Base-by-base conservation (phyloP, 2,113 vertebrate genomes). In the Calonectris borealis region DNA sequence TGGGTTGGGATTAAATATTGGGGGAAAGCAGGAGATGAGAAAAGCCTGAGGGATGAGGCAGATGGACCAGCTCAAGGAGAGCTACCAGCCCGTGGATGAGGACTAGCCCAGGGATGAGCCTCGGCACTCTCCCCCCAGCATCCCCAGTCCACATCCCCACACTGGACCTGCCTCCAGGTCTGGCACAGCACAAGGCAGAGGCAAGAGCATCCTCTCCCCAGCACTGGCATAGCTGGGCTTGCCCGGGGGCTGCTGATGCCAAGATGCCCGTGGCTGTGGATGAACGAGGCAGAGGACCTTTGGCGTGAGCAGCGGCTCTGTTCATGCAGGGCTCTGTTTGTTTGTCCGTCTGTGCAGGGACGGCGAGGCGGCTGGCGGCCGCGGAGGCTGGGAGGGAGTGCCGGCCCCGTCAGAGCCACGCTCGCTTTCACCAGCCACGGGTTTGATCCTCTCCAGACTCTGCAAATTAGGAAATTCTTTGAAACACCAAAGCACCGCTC, bases 281-380 rank as follows among this genome's bases (percentile, higher is more conserved):
- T 40, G 57, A 44, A 7, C 0, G 1, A 69, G n/a, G 66, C 75
- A 18, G 16, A 0, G 4, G 52, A 19, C 26, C n/a, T 69, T 31
- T 1, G 12, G n/a, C 2, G 2, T 40, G 34, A 69, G 49, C 17
- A 1, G 55, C 4, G 2, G 34, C 54, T 90, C 6, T 0, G 1
- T 15, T 19, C 1, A 2, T 26, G 38, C 58, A 9, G 19, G 58
- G 60, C 65, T 80, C 46, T 52, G n/a, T 52, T 18, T 14, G 31
- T 71, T 18, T 14, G 31, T 71, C 62, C 3, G 2, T 44, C 61
- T 46, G 19, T 13, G 54, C 79, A 17, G 44, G 64, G n/a, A 16
- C 3, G 0, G n/a, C 1, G 11, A 79, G 22, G 25, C 4, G 4
- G 19, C 29, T 66, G 64, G 46, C 48, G 52, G 18, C 44, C 55